Evolutionary conservation across 2,888 invertebrate genomes (phyloP), one percentile per base, ranked within the genome.

Genomic region (Smittia sp.): DNA sequence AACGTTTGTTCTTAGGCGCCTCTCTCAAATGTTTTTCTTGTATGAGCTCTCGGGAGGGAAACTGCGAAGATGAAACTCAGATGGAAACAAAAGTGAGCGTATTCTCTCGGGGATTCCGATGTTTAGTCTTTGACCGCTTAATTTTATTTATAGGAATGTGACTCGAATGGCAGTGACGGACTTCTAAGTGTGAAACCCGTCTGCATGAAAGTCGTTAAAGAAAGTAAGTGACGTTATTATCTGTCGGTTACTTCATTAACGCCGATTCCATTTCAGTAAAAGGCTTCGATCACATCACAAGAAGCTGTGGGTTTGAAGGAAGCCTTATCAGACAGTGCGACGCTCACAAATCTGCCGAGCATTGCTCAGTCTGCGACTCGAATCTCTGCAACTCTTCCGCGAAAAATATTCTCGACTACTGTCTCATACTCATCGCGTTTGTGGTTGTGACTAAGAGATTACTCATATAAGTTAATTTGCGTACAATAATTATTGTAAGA

Each of bases 11-110:
- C 22, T 6, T 24, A 69, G 69, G 52, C 54, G 13, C 25, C 69
- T 52, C 69, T 69, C 69, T 69, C 20, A 69, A 52, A 25, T 69
- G 69, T 52, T 69, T 15, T 20, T 27, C 46, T 6, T 69, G 69
- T 9, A 69, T 69, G 52, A 18, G 24, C 3, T 46, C 27, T 2
- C 6, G 54, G 18, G 69, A 25, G 11, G 69, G 69, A 54, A 69
- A 69, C 46, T 69, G 69, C 25, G 69, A 67, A 18, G 39, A 69
- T 46, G 69, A 54, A 9, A 1, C 13, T 20, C 52, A 69, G 27
- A 69, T 69, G 69, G 52, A 69, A 25, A 27, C 41, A 25, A 69
- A 69, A 54, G 69, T 69, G 27, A 69, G 32, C 7, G 11, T 46
- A 2, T 3, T 13, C 46, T 2, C 46, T 46, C 11, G 46, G 63